Percentiles rank a stretch among this genome's conserved stretches.
These are phyloP conservation scores for Arrhopalites spinosus DNA, from an alignment of 2,888 invertebrate genomes.

Conservation along the genomic window DNA sequence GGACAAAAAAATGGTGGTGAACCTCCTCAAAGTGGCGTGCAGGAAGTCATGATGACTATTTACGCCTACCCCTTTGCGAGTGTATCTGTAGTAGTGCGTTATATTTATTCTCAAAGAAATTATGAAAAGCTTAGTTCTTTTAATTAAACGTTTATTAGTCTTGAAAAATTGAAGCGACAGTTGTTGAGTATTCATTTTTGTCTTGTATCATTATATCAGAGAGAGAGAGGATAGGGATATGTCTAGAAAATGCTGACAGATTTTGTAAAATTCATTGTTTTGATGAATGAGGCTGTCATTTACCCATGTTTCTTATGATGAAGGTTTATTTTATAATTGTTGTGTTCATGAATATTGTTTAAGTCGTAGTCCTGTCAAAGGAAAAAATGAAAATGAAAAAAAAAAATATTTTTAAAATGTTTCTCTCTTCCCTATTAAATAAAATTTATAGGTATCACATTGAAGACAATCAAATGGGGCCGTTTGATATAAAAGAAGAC, in stretches of 20 bases:
- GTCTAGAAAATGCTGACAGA: background rate
- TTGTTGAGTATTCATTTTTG: conserved; percentile 23
- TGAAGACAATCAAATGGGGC: conserved; percentile 61
- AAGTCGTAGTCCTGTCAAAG: background rate
- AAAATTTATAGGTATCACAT: conserved; percentile 20
- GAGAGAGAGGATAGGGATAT: too few relatives aligned
- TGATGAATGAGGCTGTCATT: conserved; percentile 27
- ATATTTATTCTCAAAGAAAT: conserved; percentile 3
- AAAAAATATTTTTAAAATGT: background rate
- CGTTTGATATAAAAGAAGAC: conserved; percentile 77
- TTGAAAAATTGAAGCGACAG: conserved; percentile 25
- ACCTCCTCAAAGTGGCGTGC: conserved; percentile 28
- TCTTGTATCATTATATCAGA: too few relatives aligned
- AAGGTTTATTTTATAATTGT: conserved; percentile 2
- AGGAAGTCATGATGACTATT: conserved; percentile 29
- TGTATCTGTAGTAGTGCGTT: background rate
- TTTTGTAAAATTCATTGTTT: conserved; percentile 2
- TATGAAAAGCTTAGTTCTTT: conserved; percentile 19
- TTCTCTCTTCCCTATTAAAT: background rate
- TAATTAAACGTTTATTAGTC: conserved; percentile 7
- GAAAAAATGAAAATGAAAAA: background rate
- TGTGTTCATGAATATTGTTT: background rate
- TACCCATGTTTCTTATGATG: conserved; percentile 11
- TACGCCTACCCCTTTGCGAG: conserved; percentile 12
- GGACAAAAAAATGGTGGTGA: background rate